phyloP scores from a whole-genome alignment of 2,113 vertebrate species.

The Neogale vison region DNA sequence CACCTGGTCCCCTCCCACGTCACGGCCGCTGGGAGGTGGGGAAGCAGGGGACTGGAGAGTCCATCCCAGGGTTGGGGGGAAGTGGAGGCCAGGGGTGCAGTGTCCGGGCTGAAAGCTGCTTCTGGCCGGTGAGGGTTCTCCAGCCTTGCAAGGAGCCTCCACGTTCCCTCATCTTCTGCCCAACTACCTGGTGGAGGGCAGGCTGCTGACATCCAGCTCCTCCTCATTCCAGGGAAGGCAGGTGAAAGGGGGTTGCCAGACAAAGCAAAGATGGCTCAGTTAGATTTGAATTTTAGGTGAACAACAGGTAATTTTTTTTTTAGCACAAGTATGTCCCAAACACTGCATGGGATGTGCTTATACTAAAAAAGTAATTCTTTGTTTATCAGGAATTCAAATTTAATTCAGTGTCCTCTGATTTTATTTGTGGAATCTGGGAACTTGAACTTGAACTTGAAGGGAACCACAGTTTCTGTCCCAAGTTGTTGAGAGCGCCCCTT shows the following conservation, averaged over 20 bases:
- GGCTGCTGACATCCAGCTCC: neutral
- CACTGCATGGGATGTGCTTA: neutral
- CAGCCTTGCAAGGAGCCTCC: neutral
- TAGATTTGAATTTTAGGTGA: neutral
- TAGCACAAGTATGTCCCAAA: neutral
- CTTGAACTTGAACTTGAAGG: neutral
- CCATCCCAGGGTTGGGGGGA: neutral
- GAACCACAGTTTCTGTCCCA: neutral
- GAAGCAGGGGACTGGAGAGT: neutral
- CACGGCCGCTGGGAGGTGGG: neutral
- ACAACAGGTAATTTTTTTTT: neutral
- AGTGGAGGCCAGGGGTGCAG: too few species aligned
- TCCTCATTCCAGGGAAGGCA: neutral
- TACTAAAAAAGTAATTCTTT: neutral
- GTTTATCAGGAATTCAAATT: neutral
- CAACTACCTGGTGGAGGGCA: neutral
- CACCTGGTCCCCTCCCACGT: neutral
- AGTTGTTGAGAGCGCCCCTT: neutral
- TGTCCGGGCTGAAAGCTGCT: neutral
- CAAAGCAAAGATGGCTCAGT: neutral
- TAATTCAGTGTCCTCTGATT: neutral
- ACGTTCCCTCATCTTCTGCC: neutral
- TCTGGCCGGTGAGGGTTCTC: accelerated
- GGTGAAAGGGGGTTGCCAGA: neutral
- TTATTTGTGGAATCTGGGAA: neutral